Conservation (phyloP, 64 coral and sea anemone species). For the Stichodactyla helianthus region DNA sequence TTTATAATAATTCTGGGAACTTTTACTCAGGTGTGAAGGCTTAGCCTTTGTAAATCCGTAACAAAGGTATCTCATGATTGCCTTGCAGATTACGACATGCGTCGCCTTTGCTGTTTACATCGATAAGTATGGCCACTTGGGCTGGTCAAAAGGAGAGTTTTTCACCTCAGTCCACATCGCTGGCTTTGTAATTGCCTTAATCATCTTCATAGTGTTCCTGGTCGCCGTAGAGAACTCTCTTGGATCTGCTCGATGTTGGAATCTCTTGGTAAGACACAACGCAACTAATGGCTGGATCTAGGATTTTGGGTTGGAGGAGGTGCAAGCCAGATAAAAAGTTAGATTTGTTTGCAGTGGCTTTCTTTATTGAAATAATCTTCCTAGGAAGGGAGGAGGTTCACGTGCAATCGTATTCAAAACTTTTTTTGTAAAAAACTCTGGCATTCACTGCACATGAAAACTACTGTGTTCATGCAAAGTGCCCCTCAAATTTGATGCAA, state of each 20-base stretch:
- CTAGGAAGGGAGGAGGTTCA: too few relatives aligned
- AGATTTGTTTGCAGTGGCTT: too few relatives aligned
- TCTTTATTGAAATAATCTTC: too few relatives aligned
- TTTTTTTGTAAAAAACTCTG: too few relatives aligned
- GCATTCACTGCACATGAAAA: too few relatives aligned
- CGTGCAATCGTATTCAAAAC: too few relatives aligned
- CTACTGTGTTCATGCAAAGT: too few relatives aligned
- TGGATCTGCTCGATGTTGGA: conserved; percentile 1
- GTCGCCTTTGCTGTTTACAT: conserved; percentile 9
- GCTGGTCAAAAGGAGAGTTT: neutral
- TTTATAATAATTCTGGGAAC: too few relatives aligned
- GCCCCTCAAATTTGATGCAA: too few relatives aligned
- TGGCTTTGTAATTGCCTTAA: conserved; percentile 5
- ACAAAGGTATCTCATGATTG: neutral
- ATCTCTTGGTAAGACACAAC: neutral
- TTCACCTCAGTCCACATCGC: conserved; percentile 25
- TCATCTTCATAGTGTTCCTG: conserved; percentile 20
- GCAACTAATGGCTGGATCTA: neutral
- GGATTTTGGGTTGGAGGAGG: neutral
- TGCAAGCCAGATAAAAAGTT: too few relatives aligned
- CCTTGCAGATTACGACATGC: conserved; percentile 4
- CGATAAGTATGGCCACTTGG: neutral
- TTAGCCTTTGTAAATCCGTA: neutral
- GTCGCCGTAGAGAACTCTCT: conserved; percentile 9
- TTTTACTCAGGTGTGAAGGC: neutral